Evolutionary conservation across 2,888 invertebrate genomes (phyloP), one percentile per base, ranked within the genome.

Genomic region (Oscheius onirici): DNA sequence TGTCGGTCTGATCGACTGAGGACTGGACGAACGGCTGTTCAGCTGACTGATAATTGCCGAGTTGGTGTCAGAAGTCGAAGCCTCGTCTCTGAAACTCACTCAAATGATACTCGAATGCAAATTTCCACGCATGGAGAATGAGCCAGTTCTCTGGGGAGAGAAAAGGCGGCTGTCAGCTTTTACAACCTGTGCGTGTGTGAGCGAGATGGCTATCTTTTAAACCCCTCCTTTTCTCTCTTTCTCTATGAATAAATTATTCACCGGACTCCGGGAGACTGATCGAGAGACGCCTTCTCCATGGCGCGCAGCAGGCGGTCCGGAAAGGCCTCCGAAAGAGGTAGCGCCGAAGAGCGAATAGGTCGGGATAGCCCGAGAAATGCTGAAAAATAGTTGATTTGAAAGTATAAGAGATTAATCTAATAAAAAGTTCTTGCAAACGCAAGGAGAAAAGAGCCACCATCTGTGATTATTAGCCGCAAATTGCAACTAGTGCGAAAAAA

Each of bases 261-360:
- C 55, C 55, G 55, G 34, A 26, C 13, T 6, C 22, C 26, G 22
- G 55, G 28, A 10, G 55, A 26, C 55, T 26, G 55, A 55, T 55
- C 28, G 28, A 15, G 34, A n/a, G 28, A n/a, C 55, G 55, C 55
- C 55, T 28, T 46, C 55, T 55, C 55, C 55, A 55, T 55, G 55
- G 51, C 34, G 17, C 28, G 34, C 55, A 26, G 55, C 55, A 24
- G 52, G 52, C 24, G 28, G 17, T 55, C 55, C 28, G 28, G 28
- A 26, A 55, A 26, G 34, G 28, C 20, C 26, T 15, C 20, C 52
- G 52, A 6, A 13, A 22, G 52, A 55, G 28, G 20, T 26, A 55
- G 26, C 10, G 51, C 20, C 34, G 34, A 34, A 3, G 34, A 46
- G 46, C 3, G 46, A 46, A 46, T 17, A n/a, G 26, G 8, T 28